Evolutionary conservation across 2,113 vertebrate species (phyloP), one percentile per base, ranked within the genome.

Genomic region (Melanotaenia duboulayi): DNA sequence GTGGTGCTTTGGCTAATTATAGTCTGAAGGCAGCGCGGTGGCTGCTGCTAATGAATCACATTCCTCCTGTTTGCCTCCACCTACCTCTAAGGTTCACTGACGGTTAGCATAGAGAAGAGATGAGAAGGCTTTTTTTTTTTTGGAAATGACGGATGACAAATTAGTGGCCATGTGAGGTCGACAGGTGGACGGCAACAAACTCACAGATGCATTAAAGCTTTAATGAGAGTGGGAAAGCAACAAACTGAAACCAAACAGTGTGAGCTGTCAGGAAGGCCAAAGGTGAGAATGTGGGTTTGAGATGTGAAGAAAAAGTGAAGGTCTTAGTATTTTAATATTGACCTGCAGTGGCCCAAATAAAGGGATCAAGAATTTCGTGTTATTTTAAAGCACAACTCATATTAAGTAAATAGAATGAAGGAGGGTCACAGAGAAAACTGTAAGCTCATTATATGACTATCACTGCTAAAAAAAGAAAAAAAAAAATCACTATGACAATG

Each of bases 1-100:
- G 60, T 62, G 65, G 76, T 58, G 73, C 67, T 84, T 66, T 4
- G 35, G 85, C 86, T 81, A 82, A 89, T 81, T 83, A 89, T 57
- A 59, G 50, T 69, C 55, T 84, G 55, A 63, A 65, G 74, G 78
- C 60, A 20, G 61, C 19, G n/a, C 19, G 16, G 64, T 28, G 20
- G 58, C 65, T 35, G 57, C 70, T 5, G 81, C 70, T 81, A 71
- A 88, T 73, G 82, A 87, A 81, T 80, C 32, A 49, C 82, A 20
- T 67, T 76, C 24, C 11, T 71, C 65, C 70, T n/a, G 37, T 59
- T 59, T 44, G 42, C 61, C 64, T 72, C 51, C 73, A 80, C 82
- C 82, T 85, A 75, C 71, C 75, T 74, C 69, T 65, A 65, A 63
- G 78, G 59, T 87, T 77, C 74, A 78, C 56, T 4, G 79, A 17